Conservation (phyloP, 2,888 invertebrate genomes). For the Pseudococcus jackbeardsleyi region DNA sequence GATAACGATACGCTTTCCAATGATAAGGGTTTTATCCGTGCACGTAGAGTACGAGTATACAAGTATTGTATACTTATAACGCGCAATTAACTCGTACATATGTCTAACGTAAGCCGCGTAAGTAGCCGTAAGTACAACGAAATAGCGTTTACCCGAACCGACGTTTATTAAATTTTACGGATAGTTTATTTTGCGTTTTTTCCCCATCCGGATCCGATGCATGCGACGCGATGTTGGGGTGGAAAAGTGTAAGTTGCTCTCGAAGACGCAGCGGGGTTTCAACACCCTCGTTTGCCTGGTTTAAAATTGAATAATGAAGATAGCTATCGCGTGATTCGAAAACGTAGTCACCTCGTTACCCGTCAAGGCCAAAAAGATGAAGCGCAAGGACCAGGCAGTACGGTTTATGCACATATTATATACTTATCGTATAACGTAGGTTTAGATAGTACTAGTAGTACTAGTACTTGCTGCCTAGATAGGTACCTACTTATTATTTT, state of each 20-base stretch:
- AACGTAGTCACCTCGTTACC: conserved; percentile 15
- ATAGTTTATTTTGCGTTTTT: conserved; percentile 33
- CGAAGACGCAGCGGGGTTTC: conserved; percentile 29
- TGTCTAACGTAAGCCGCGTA: background rate
- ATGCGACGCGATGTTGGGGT: background rate
- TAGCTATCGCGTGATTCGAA: conserved; percentile 22
- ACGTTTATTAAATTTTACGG: conserved; percentile 32
- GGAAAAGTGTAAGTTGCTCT: background rate
- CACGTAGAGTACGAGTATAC: too few species aligned
- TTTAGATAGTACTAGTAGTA: too few species aligned
- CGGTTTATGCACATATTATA: too few species aligned
- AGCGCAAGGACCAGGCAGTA: background rate
- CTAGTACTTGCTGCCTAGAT: too few species aligned
- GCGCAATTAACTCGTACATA: conserved; percentile 36
- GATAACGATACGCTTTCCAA: too few species aligned
- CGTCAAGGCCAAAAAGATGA: background rate
- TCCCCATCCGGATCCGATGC: background rate
- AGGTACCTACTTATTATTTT: too few species aligned
- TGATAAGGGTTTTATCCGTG: too few species aligned
- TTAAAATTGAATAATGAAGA: conserved; percentile 40
- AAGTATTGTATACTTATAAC: background rate
- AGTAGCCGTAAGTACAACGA: background rate
- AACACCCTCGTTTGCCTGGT: conserved; percentile 27
- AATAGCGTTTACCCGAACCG: conserved; percentile 13
- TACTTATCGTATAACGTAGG: too few species aligned